Conservation (phyloP, 1,140 invertebrate species). For the Ridgeia piscesae region DNA sequence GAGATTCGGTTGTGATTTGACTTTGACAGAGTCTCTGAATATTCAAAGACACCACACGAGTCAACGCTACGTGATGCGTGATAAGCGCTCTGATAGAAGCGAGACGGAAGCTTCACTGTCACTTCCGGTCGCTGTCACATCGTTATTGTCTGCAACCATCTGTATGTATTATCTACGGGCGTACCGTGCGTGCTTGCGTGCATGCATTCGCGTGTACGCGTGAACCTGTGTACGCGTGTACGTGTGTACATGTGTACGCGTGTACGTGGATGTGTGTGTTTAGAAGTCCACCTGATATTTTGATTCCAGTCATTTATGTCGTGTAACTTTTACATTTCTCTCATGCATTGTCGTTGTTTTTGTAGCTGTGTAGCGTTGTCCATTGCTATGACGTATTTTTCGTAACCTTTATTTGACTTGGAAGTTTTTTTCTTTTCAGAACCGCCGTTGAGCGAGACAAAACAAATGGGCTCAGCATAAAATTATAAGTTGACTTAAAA, state of each 20-base stretch:
- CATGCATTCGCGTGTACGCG: no score
- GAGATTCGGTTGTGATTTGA: background rate
- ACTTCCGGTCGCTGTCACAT: background rate
- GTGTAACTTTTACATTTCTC: background rate
- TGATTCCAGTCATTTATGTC: background rate
- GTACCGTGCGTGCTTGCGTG: no score
- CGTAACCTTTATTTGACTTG: background rate
- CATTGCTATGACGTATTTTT: background rate
- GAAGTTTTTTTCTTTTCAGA: background rate
- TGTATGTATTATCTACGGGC: background rate
- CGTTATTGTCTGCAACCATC: background rate
- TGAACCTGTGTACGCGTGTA: background rate
- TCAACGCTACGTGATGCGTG: background rate
- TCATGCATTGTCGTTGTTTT: background rate
- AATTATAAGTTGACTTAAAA: background rate
- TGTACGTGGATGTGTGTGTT: background rate
- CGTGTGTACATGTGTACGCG: background rate
- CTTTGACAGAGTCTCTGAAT: background rate
- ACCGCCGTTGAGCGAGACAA: background rate
- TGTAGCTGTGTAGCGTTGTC: background rate
- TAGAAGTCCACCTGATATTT: background rate
- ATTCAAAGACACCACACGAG: background rate
- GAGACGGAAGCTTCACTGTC: background rate
- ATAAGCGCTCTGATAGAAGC: background rate
- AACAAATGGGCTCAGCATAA: background rate